phyloP scores from a whole-genome alignment of 1,140 invertebrate species.

The Musca vetustissima region DNA sequence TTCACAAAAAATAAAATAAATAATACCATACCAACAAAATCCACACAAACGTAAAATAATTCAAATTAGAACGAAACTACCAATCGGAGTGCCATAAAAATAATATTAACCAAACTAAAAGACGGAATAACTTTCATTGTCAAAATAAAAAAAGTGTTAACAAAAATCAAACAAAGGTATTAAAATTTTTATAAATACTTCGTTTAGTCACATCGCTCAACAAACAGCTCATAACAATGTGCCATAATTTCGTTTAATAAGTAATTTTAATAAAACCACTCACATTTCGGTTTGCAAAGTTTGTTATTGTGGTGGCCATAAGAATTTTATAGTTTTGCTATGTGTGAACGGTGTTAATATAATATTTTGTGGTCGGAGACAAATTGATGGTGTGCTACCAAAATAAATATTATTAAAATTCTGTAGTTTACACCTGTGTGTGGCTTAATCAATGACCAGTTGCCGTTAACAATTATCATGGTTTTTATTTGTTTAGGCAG shows the following conservation, averaged over 20 bases:
- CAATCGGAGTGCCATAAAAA: not conserved
- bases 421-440: too few species aligned
- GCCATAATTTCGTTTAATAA: not conserved
- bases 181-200: constrained; percentile 12
- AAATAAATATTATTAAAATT: too few species aligned
- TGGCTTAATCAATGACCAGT: too few species aligned
- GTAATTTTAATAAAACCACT: constrained; percentile 9
- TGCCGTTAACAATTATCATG: too few species aligned
- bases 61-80: not conserved
- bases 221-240: not conserved
- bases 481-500: too few species aligned
- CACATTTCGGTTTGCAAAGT: not conserved
- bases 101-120: not conserved
- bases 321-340: not conserved
- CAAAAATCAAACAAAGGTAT: not conserved
- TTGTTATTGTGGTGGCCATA: constrained; percentile 11
- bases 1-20: constrained; percentile 10
- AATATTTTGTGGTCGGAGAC: too few species aligned
- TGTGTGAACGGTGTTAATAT: too few species aligned
- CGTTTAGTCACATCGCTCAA: not conserved
- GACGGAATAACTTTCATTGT: not conserved
- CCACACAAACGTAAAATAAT: not conserved
- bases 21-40: not conserved
- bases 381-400: too few species aligned
- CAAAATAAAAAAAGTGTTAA: constrained; percentile 9